These are phyloP conservation scores for Platysteira castanea DNA, from an alignment of 2,113 vertebrate species.

Conservation along the genomic window DNA sequence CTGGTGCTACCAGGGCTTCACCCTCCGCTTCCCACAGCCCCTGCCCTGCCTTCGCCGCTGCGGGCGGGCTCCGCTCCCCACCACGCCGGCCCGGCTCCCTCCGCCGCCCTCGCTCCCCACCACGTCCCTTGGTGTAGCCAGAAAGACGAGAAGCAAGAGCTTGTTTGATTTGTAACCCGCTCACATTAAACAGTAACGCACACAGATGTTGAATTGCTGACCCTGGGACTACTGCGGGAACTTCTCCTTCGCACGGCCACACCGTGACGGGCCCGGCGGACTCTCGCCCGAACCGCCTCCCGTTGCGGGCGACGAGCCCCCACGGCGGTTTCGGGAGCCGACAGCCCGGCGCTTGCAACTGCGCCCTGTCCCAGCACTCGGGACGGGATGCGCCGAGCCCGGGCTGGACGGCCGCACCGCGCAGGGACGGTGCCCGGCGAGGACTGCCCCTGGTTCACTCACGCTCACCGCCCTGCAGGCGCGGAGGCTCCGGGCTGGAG, in stretches of 20 bases:
- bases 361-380: background rate
- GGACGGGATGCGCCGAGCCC: background rate
- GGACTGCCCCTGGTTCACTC: too few species aligned
- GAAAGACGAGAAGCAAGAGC: background rate
- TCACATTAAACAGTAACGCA: background rate
- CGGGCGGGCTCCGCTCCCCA: background rate
- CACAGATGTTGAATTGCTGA: background rate
- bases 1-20: too few species aligned
- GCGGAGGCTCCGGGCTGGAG: background rate
- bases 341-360: background rate
- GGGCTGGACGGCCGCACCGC: background rate
- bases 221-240: background rate
- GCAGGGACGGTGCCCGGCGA: background rate
- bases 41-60: background rate
- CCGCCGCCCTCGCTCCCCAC: background rate
- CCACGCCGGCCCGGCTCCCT: background rate
- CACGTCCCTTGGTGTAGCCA: accelerated
- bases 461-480: background rate
- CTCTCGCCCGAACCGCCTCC: background rate
- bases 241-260: background rate
- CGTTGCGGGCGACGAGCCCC: background rate
- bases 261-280: background rate
- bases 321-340: background rate
- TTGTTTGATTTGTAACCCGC: background rate
- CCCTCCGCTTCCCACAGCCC: background rate